Evolutionary conservation across 2,888 invertebrate species (phyloP), one percentile per base, ranked within the genome.

Genomic region (Acholoe squamosa): DNA sequence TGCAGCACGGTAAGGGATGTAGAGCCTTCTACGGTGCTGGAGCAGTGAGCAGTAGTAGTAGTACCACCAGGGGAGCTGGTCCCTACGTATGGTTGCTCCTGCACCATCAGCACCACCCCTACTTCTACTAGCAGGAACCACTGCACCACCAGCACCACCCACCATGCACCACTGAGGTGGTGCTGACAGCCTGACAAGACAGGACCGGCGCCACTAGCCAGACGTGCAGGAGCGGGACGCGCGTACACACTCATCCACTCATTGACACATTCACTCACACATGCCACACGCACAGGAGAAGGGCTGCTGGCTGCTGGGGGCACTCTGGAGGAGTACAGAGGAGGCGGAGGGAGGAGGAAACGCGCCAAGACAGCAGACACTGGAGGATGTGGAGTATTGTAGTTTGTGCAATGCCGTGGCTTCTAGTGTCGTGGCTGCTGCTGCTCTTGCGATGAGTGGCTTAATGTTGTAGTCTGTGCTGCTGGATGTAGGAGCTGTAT

Each of bases 101-200:
- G 61, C 61, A n/a, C 61, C 61, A 61, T 19, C n/a, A 19, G 12
- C 22, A n/a, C 22, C 61, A 61, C 61, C 61, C 1, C 12, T 19
- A n/a, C n/a, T 19, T 3, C n/a, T 10, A 43, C 43, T 43, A 43
- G 43, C 5, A 43, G 43, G 43, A 7, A 43, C 43, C 43, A 43
- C 43, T 10, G 5, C 3, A 3, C 43, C 3, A 10, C 61, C 61
- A 61, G 12, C n/a, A 19, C 61, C 22, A n/a, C 22, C 61, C 61
- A 61, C 22, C 61, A n/a, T 14, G 12, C 1, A 1, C 22, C 3
- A 3, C 12, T 19, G 19, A 3, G 61, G 61, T 61, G 61, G 61
- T n/a, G 61, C 61, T 61, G 61, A 7, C 61, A 61, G 61, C 1
- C 61, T 43, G 61, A 61, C 61, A 61, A 61, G 61, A 61, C 61